Base-by-base conservation (phyloP, 2,113 vertebrate genomes). In the Nothoprocta pentlandii region DNA sequence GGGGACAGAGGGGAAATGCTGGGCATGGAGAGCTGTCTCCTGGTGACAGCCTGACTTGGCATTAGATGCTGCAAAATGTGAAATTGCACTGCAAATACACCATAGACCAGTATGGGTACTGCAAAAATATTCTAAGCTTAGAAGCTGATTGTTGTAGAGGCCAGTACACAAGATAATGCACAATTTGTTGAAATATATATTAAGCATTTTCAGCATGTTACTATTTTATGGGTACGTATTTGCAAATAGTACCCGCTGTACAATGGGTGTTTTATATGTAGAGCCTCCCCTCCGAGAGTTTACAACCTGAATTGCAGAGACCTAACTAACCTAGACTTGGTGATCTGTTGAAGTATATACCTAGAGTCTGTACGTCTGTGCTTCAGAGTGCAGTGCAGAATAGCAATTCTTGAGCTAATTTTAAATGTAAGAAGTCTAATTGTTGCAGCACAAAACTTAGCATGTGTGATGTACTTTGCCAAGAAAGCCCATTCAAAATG, bases 81-180 rank as follows among this genome's bases (percentile, higher is more conserved):
- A 58, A 58, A 21, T 22, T 4, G 25, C 36, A 8, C 22, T 21
- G 63, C 71, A 23, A 39, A 44, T 58, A 44, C 14, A 0, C 3
- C 1, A 0, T 5, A 59, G 28, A 8, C 1, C n/a, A 62, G 84
- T 9, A 12, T 73, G n/a, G 39, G 32, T 1, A 5, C 21, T 14
- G 3, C 64, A 12, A 39, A 36, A 58, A 16, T 47, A 13, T 22
- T 12, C 14, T 8, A 22, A 12, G 77, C 54, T 10, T 2, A 16
- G 34, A 32, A 15, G 21, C 16, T 4, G 36, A 28, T 25, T 1
- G 0, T 0, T 47, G 73, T 11, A 44, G 46, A 32, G 53, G 23
- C 20, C 13, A 23, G 12, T 73, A 8, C 36, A 12, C 6, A 1
- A 16, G 61, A 14, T 34, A 25, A 62, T 3, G 32, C 36, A 36